Base-by-base conservation (phyloP, 2,797 vertebrate species). In the Phalloptychus januarius region DNA sequence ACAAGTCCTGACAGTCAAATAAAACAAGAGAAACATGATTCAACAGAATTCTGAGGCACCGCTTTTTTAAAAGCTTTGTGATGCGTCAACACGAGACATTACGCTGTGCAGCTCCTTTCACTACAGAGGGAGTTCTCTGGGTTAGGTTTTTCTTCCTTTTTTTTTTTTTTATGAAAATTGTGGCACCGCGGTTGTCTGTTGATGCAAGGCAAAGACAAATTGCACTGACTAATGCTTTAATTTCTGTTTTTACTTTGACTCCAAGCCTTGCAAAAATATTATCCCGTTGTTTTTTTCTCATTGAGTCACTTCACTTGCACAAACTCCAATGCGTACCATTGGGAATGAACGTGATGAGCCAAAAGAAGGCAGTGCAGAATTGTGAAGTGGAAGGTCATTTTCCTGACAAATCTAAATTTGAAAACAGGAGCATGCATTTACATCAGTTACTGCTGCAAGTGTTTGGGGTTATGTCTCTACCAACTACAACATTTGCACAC, bases 41-140 rank as follows among this genome's bases (percentile, higher is more conserved):
- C 84, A 89, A 85, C 85, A 58, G 72, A 86, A 93, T 90, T 92
- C 88, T 79, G 79, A 87, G 88, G 89, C 92, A 56, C 65, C 79
- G 81, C 83, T 84, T 89, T 87, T 86, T 52, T 25, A 77, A 89
- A 84, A 45, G 76, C 72, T 75, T 58, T 91, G 79, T 87, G 85
- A 90, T 93, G 84, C 76, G 76, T 86, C 83, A 72, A 86, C 50
- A 58, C 79, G 16, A 83, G 72, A 83, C 80, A 75, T 74, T 69
- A 56, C 44, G 71, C 74, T 61, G 73, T 45, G 16, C 63, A 79
- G 71, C 46, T 78, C 36, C 71, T 83, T 76, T 56, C 2, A 33
- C 54, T 71, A 75, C 58, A 58, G 23, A 61, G 75, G 5, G 50
- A n/a, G 76, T 79, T 71, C 74, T 85, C n/a, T 18, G 50, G 63